These are phyloP conservation scores for Cebidichthys violaceus DNA, from an alignment of 2,113 vertebrate species.

Conservation along the genomic window DNA sequence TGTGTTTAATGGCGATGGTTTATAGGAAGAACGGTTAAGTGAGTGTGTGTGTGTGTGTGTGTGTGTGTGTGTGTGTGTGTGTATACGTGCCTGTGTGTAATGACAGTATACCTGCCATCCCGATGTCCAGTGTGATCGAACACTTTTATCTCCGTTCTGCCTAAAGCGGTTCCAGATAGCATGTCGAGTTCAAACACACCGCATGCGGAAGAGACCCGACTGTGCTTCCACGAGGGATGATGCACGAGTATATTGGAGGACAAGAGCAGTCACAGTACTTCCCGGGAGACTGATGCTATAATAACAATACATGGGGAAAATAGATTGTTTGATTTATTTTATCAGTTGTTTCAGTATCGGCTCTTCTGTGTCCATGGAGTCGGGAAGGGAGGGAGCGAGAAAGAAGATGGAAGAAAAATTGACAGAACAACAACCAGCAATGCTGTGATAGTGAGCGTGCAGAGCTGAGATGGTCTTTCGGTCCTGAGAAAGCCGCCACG, in stretches of 20 bases:
- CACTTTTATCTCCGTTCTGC: conserved; percentile 57
- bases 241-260: conserved; percentile 31
- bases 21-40: conserved; percentile 11
- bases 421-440: neutral
- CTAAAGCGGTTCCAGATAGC: conserved; percentile 56
- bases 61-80: neutral
- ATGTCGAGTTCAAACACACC: conserved; percentile 63
- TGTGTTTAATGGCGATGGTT: conserved; percentile 20
- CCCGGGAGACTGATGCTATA: neutral
- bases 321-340: conserved; percentile 1
- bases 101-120: conserved; percentile 35
- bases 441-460: neutral
- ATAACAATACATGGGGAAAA: neutral
- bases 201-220: conserved; percentile 51
- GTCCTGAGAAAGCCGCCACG: conserved; percentile 51
- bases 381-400: neutral
- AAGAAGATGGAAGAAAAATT: neutral
- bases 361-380: neutral
- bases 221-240: conserved; percentile 51
- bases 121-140: conserved; percentile 36
- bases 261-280: neutral
- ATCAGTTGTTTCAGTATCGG: conserved; percentile 17
- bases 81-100: conserved; percentile 1
- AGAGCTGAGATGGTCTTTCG: conserved; percentile 45
- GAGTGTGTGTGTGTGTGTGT: neutral